These are phyloP conservation scores for Synanthedon andrenaeformis DNA, from an alignment of 2,888 invertebrate genomes.

Conservation along the genomic window DNA sequence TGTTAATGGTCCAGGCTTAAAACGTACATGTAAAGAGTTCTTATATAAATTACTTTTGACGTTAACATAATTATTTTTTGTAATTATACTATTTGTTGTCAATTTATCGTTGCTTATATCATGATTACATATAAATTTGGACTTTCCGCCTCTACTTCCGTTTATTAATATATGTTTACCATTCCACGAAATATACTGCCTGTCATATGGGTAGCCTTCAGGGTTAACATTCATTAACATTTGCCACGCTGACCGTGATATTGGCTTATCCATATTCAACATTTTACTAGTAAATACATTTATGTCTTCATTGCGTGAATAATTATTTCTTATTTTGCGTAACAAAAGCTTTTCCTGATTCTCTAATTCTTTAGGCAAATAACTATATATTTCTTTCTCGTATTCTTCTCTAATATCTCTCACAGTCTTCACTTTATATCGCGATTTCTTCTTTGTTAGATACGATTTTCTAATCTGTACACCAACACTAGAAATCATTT, in stretches of 20 bases:
- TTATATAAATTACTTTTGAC: conserved; percentile 32
- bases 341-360: conserved; percentile 39
- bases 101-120: conserved; percentile 24
- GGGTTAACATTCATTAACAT: conserved; percentile 57
- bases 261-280: conserved; percentile 32
- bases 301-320: conserved; percentile 32
- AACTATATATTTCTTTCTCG: conserved; percentile 41
- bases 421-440: conserved; percentile 49
- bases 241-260: conserved; percentile 51
- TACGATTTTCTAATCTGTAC: conserved; percentile 24
- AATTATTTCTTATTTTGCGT: conserved; percentile 43
- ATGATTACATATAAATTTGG: conserved; percentile 35
- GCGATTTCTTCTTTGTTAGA: conserved; percentile 39
- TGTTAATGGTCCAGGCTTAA: conserved; percentile 69
- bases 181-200: conserved; percentile 48
- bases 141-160: conserved; percentile 48
- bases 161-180: conserved; percentile 40
- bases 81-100: conserved; percentile 10
- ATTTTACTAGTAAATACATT: conserved; percentile 36
- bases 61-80: conserved; percentile 11
- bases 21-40: conserved; percentile 45
- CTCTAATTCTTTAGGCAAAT: conserved; percentile 36
- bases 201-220: conserved; percentile 24
- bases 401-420: conserved; percentile 40
- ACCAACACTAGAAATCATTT: too few species aligned